Percentiles rank a stretch among this genome's conserved stretches.
Conservation (phyloP, 2,888 invertebrate species). For the Drosophila silvestris region DNA sequence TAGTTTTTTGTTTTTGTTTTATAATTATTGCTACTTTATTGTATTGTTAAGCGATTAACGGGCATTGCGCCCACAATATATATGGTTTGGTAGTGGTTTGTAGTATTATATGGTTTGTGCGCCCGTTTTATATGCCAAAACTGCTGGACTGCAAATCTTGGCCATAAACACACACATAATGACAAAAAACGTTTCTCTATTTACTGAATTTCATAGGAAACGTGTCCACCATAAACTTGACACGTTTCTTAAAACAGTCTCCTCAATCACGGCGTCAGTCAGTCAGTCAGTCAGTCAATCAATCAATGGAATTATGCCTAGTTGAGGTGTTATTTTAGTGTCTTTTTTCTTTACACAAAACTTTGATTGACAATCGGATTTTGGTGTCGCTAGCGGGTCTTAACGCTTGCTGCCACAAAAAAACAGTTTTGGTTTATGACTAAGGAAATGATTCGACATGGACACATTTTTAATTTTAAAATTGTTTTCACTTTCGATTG, state of each 20-base stretch:
- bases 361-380: constrained; percentile 76
- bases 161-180: constrained; percentile 58
- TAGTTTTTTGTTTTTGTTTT: constrained; percentile 64
- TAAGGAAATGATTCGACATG: constrained; percentile 41
- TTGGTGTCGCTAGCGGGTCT: constrained; percentile 49
- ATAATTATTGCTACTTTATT: constrained; percentile 85
- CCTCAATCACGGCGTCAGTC: constrained; percentile 13
- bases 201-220: constrained; percentile 27
- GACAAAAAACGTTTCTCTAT: constrained; percentile 23
- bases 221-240: constrained; percentile 47
- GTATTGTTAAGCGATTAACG: constrained; percentile 84
- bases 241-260: constrained; percentile 54
- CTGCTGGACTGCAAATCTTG: constrained; percentile 70
- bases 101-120: constrained; percentile 1
- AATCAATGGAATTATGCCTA: constrained; percentile 43
- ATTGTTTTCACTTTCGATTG: constrained; percentile 4
- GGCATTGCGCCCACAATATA: constrained; percentile 49
- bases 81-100: constrained; percentile 25
- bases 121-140: constrained; percentile 36
- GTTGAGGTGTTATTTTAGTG: constrained; percentile 27
- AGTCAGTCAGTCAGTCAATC: constrained; percentile 24
- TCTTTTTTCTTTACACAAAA: constrained; percentile 29
- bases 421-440: constrained; percentile 43
- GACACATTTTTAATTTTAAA: constrained; percentile 23
- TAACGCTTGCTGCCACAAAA: constrained; percentile 13